Conservation (phyloP, 2,113 vertebrate species). For the Rhynchopsitta pachyrhyncha region DNA sequence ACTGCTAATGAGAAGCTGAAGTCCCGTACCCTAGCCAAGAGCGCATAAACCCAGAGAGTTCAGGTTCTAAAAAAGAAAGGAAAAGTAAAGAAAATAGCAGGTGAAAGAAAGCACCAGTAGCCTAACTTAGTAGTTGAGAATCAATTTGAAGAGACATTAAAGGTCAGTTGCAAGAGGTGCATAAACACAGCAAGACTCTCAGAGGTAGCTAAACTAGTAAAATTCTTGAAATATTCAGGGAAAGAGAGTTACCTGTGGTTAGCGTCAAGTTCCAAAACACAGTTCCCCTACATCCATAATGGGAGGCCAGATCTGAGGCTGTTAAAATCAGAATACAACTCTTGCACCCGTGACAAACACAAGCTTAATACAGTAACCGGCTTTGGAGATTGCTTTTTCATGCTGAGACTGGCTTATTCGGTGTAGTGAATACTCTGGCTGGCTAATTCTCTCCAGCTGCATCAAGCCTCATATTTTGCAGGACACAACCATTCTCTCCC, state of each 20-base stretch:
- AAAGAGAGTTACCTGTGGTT: background rate
- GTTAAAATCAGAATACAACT: background rate
- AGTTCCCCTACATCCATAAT: background rate
- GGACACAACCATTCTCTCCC: background rate
- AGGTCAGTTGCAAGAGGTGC: background rate
- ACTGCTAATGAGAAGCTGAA: background rate
- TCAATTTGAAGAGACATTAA: background rate
- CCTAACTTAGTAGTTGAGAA: background rate
- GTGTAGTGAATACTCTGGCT: background rate
- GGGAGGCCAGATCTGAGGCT: background rate
- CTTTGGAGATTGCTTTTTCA: background rate
- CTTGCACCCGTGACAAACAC: background rate
- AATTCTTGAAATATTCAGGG: background rate
- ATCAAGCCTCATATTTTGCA: background rate
- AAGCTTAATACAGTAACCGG: background rate
- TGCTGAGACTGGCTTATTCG: background rate
- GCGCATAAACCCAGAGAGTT: background rate
- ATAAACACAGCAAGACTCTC: background rate
- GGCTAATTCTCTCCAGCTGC: background rate
- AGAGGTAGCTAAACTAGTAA: background rate
- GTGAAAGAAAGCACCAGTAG: background rate
- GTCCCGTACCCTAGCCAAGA: background rate
- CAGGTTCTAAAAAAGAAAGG: background rate
- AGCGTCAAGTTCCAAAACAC: background rate
- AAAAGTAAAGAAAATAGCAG: background rate